Conservation (phyloP, 2,797 vertebrate species). For the Aphelocoma californica region DNA sequence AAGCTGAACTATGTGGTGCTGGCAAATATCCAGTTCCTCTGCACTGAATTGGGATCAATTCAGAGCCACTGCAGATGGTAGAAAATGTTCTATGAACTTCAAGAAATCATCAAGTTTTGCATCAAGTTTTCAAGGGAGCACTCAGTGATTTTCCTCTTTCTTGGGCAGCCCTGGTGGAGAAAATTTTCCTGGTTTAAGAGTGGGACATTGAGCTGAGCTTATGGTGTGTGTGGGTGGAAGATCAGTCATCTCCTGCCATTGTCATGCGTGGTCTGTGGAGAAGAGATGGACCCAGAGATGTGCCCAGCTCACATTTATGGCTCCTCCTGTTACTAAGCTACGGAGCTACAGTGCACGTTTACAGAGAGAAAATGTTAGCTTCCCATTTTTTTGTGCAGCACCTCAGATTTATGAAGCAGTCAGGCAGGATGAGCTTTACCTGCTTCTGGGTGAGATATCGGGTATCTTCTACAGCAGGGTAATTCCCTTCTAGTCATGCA, state of each 20-base stretch:
- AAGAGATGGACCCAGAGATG: not conserved
- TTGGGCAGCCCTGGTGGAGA: not conserved
- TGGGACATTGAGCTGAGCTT: not conserved
- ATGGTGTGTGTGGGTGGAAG: not conserved
- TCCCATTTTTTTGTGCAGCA: not conserved
- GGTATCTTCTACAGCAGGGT: not conserved
- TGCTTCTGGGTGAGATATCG: not conserved
- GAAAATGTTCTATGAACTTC: not conserved
- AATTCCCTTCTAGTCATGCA: not conserved
- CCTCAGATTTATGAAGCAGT: not conserved
- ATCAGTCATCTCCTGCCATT: not conserved
- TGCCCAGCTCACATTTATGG: not conserved
- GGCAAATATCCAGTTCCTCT: not conserved
- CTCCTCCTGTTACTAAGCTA: not conserved
- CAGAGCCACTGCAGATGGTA: not conserved
- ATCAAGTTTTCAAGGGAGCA: not conserved
- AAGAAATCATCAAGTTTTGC: not conserved
- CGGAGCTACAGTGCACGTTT: not conserved
- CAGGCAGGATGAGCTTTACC: not conserved
- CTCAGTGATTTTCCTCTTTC: not conserved
- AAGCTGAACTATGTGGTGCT: not conserved
- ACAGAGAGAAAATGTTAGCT: not conserved
- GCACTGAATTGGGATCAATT: not conserved
- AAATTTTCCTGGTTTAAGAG: not conserved
- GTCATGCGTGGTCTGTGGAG: not conserved